Conservation (phyloP, 2,113 vertebrate genomes). For the Lagopus leucura region DNA sequence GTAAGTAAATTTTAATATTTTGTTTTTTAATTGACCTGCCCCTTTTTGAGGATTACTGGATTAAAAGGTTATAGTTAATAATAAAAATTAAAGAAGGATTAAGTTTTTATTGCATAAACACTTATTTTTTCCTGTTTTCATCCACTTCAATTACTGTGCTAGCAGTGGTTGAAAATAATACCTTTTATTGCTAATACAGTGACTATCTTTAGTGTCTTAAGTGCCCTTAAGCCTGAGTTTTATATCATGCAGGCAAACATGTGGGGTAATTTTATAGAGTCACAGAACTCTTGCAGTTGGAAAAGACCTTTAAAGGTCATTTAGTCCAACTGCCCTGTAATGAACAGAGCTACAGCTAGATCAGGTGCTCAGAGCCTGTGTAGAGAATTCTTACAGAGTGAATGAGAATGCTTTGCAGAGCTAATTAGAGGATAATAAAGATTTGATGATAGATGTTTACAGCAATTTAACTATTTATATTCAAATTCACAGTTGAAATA, state of each 20-base stretch:
- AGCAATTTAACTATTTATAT: background rate
- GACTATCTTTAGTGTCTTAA: background rate
- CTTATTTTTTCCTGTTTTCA: background rate
- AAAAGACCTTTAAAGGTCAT: too few species aligned
- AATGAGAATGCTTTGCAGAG: background rate
- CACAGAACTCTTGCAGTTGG: too few species aligned
- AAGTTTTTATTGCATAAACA: background rate
- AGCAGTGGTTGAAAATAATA: background rate
- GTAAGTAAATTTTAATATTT: constrained; percentile 72
- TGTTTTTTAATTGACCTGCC: background rate
- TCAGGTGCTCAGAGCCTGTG: background rate
- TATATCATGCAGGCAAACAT: background rate
- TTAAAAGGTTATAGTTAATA: background rate
- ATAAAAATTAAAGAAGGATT: background rate
- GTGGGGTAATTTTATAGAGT: too few species aligned
- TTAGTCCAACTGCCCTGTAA: too few species aligned
- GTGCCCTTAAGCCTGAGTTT: background rate
- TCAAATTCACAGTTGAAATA: background rate
- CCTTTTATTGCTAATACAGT: background rate
- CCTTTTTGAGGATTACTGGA: background rate
- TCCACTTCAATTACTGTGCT: background rate
- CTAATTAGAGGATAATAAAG: background rate
- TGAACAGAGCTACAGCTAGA: too few species aligned
- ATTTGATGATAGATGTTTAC: background rate
- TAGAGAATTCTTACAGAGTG: background rate